Conservation (phyloP, 2,113 vertebrate genomes). For the Pygoscelis antarcticus region DNA sequence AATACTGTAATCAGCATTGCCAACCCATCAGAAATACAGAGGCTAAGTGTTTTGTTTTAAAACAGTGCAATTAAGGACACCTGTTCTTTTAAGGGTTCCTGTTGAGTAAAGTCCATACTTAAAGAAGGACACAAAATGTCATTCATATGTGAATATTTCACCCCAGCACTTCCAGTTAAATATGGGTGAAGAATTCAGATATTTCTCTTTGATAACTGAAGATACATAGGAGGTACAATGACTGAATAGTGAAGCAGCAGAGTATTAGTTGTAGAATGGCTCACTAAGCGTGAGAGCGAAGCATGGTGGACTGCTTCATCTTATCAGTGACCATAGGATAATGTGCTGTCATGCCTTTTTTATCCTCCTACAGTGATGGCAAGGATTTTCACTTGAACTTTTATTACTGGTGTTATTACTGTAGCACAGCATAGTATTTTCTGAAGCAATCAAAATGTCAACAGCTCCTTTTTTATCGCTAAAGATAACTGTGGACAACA, state of each 20-base stretch:
- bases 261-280: neutral
- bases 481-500: neutral
- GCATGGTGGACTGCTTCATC: neutral
- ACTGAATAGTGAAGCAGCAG: neutral
- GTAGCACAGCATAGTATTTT: neutral
- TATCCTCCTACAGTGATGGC: neutral
- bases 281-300: neutral
- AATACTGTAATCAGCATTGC: neutral
- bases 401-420: neutral
- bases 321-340: neutral
- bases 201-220: neutral
- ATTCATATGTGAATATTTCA: neutral
- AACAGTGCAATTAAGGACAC: neutral
- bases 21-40: neutral
- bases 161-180: neutral
- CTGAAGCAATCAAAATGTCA: conserved; percentile 29
- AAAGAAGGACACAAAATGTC: neutral
- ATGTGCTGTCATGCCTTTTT: neutral
- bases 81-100: neutral
- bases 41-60: neutral
- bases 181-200: neutral
- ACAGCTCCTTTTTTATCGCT: neutral
- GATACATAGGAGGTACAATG: neutral
- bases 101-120: neutral
- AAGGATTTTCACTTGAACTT: conserved; percentile 29